These are phyloP conservation scores for Halcyon badia DNA, from an alignment of 2,797 vertebrate species.

Conservation along the genomic window DNA sequence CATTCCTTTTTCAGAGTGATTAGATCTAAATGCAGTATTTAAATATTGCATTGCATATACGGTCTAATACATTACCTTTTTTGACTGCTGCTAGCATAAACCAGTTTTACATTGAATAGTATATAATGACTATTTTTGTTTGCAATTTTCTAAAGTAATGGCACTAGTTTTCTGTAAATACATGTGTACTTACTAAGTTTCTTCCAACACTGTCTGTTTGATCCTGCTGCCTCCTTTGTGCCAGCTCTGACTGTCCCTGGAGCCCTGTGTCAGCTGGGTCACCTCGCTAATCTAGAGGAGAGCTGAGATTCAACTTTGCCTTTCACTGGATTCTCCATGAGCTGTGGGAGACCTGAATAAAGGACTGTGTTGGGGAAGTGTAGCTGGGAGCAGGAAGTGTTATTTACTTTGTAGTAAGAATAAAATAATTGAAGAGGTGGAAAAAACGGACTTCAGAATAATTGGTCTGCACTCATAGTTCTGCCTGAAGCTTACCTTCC, in stretches of 20 bases:
- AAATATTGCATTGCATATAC: not conserved
- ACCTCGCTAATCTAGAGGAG: accelerated
- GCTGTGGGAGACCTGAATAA: not conserved
- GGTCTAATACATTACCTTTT: not conserved
- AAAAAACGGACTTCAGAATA: not conserved
- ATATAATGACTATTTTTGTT: not conserved
- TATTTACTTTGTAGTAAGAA: not conserved
- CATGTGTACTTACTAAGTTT: not conserved
- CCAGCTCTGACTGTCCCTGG: not conserved
- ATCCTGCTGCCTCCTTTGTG: not conserved
- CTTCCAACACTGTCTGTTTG: not conserved
- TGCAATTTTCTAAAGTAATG: not conserved
- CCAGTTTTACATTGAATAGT: not conserved
- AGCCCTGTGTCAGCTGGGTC: not conserved
- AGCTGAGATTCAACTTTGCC: not conserved
- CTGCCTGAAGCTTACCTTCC: not conserved
- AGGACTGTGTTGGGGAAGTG: accelerated
- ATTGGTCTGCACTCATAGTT: not conserved
- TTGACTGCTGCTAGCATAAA: not conserved
- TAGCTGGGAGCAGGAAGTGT: not conserved
- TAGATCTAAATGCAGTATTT: not conserved
- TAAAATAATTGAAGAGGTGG: not conserved
- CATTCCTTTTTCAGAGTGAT: not conserved
- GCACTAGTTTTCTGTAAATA: not conserved
- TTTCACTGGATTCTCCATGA: accelerated